phyloP scores from a whole-genome alignment of 2,888 invertebrate species.

The Agriopis marginaria region DNA sequence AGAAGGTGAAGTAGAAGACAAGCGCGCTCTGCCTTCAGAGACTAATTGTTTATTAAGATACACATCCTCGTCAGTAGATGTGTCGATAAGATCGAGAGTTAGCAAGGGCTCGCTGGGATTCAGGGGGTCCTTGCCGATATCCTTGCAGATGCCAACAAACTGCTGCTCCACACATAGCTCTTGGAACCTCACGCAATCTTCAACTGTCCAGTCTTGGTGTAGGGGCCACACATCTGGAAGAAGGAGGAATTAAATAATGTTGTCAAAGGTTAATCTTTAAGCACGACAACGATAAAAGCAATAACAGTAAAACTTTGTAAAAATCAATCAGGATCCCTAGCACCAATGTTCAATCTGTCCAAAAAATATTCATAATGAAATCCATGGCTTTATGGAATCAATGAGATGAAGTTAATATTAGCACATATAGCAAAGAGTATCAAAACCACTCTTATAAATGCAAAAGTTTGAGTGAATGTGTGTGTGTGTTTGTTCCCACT shows the following conservation, averaged over 20 bases:
- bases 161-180: constrained; percentile 89
- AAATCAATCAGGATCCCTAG: too few species aligned
- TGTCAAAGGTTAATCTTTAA: too few species aligned
- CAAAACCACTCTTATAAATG: too few species aligned
- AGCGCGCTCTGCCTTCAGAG: constrained; percentile 86
- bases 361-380: too few species aligned
- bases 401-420: too few species aligned
- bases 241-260: background rate
- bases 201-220: constrained; percentile 89
- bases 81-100: constrained; percentile 90
- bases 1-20: constrained; percentile 54
- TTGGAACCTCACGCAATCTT: constrained; percentile 91
- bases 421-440: too few species aligned
- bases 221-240: constrained; percentile 82
- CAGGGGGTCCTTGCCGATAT: constrained; percentile 87
- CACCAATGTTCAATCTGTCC: too few species aligned
- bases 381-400: too few species aligned
- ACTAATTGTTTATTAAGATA: constrained; percentile 89
- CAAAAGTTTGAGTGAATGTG: too few species aligned
- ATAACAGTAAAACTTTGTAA: too few species aligned
- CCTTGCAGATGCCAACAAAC: constrained; percentile 89
- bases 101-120: constrained; percentile 88
- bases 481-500: too few species aligned
- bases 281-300: too few species aligned
- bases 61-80: constrained; percentile 88